Evolutionary conservation across 2,797 vertebrate species (phyloP), one percentile per base, ranked within the genome.

Genomic region (Takifugu rubripes): DNA sequence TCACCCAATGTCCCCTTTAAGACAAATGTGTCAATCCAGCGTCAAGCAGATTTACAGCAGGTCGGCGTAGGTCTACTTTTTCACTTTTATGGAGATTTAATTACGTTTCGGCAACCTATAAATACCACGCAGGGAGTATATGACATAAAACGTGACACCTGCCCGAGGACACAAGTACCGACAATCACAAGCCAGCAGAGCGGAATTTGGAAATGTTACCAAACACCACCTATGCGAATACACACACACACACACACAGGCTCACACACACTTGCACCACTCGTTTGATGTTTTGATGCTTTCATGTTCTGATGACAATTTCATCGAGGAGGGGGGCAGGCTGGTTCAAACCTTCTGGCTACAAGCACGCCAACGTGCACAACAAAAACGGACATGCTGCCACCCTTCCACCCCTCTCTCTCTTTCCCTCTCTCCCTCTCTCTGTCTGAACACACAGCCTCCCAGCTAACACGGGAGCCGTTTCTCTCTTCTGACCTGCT

Each of bases 261-360:
- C 64, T 61, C 56, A 56, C 33, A 52, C 66, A 72, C 75, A 82
- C 84, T 84, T 86, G 85, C 82, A 84, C 47, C 69, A 74, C 74
- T 72, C 31, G 68, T 89, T 88, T 84, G 85, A 91, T 87, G 83
- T 87, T 81, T 66, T 70, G 67, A 78, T 68, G 72, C 81, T 77
- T 82, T 84, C 80, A 84, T 83, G 80, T 85, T 83, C 58, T 63
- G 65, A 77, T 82, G 83, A 87, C 81, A 85, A 78, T 84, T 88
- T 86, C 64, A 70, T 82, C 54, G 59, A 53, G 66, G 57, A 63
- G 61, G 70, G 42, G 56, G 65, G 71, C 65, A 54, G 62, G 51
- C 31, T n/a, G 59, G 50, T 64, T 69, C 21, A 11, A 66, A 75
- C 74, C 80, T 79, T 54, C 59, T 47, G 65, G 79, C 82, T 77